Evolutionary conservation across 2,797 vertebrate species (phyloP).

Genomic region (Lacerta agilis): DNA sequence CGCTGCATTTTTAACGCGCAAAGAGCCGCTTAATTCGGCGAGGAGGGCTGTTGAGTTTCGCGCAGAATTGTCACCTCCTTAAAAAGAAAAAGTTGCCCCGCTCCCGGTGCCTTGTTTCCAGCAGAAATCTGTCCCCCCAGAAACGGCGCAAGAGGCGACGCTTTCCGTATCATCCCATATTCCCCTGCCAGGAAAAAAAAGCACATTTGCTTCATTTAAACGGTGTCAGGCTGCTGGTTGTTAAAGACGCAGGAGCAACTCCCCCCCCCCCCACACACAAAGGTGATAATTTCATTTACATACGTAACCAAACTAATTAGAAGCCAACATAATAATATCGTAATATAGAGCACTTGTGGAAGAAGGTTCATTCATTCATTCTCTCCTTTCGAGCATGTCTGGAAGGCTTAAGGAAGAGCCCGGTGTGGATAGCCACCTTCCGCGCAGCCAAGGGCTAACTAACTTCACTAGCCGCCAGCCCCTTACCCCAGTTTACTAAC

Average conservation of each 20-base stretch:
- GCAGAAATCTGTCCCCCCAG: neutral
- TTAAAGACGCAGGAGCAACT: neutral
- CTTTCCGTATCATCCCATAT: neutral
- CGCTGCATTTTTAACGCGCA: neutral
- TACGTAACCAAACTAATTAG: neutral
- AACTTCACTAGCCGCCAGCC: neutral
- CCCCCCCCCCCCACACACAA: neutral
- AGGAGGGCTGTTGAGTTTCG: neutral
- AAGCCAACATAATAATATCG: neutral
- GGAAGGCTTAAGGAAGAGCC: neutral
- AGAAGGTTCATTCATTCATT: too few relatives aligned
- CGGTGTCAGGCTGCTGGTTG: neutral
- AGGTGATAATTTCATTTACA: neutral
- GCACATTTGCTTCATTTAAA: neutral
- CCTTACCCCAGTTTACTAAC: conserved; percentile 52
- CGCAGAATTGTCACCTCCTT: neutral
- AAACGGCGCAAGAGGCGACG: neutral
- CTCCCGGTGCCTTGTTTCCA: neutral
- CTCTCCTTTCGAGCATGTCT: too few relatives aligned
- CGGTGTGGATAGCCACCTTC: too few relatives aligned
- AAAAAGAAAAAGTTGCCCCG: neutral
- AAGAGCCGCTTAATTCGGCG: neutral
- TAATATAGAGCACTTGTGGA: too few relatives aligned
- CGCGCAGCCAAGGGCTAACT: neutral
- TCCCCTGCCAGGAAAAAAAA: neutral